Conservation (phyloP, 2,888 invertebrate genomes). For the Campopleginae sp. region DNA sequence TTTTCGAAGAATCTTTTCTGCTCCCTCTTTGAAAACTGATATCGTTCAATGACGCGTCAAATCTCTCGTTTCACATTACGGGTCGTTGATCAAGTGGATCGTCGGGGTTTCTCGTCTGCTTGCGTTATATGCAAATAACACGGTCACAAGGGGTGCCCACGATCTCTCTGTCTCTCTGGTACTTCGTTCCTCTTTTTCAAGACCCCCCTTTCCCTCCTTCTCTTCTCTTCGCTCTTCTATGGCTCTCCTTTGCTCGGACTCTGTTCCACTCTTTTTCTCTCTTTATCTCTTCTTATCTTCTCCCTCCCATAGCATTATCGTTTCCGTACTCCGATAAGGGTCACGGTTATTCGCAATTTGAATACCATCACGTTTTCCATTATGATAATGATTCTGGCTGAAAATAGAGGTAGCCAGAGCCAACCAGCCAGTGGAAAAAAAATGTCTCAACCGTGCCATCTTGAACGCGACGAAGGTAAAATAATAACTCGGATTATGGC, state of each 20-base stretch:
- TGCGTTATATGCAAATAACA: constrained; percentile 42
- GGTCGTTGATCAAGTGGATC: constrained; percentile 64
- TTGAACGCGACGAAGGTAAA: not conserved
- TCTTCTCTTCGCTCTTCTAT: not conserved
- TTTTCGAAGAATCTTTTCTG: constrained; percentile 15
- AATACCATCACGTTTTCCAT: constrained; percentile 61
- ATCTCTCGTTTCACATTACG: constrained; percentile 46
- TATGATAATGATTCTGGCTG: constrained; percentile 66
- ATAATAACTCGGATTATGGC: constrained; percentile 14
- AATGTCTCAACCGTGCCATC: not conserved
- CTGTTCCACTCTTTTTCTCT: not conserved
- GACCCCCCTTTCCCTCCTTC: not conserved
- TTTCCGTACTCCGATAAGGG: constrained; percentile 55
- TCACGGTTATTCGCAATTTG: constrained; percentile 66
- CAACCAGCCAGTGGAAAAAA: not conserved
- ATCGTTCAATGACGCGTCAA: constrained; percentile 53
- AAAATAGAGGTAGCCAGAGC: constrained; percentile 18
- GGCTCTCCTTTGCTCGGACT: not conserved
- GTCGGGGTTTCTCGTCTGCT: constrained; percentile 20
- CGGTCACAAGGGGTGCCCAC: not conserved
- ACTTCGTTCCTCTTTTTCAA: not conserved
- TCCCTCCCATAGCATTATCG: constrained; percentile 34
- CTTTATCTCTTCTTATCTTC: constrained; percentile 8
- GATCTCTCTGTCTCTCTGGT: not conserved
- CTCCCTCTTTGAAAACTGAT: constrained; percentile 35